Evolutionary conservation across 2,888 invertebrate genomes (phyloP), one percentile per base, ranked within the genome.

Genomic region (Bombylius discolor): DNA sequence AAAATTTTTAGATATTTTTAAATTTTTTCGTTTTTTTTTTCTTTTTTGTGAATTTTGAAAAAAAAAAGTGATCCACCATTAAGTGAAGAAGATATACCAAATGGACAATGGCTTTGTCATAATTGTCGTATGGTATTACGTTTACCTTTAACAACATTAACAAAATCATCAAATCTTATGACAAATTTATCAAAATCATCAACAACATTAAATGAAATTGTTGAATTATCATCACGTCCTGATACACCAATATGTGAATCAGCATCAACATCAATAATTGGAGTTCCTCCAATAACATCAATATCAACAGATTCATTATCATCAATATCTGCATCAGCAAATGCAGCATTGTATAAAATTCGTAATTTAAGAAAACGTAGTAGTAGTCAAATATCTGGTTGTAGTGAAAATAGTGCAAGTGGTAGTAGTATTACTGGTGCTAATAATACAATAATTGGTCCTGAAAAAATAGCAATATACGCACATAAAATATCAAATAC

Each of bases 61-160:
- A 23, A 23, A 32, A 7, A 47, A 50, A 94, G 94, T 76, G 90
- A 96, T 76, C 98, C 97, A 4, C 95, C 97, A 0, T 73, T 98
- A 55, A 87, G 87, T 58, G 89, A 89, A 67, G 83, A 85, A 62
- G 91, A 94, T 68, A 88, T 95, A 62, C 96, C 96, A 0, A 79
- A 81, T 51, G 94, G 95, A 0, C 85, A 92, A 71, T 97, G 95
- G 94, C 73, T 92, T 60, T 96, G 96, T 67, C 87, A 89, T 64
- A 83, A 87, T 63, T 96, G 96, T 70, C 78, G 70, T 12, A 73
- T 72, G 73, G 68, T 67, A 3, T 62, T 68, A 46, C 71, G 70
- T 55, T 47, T 47, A 44, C 56, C 23, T 3, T 23, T 23, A 42
- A 8, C 39, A 42, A 11, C 12, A 11, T 42, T 42, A 11, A 42